Percentiles rank a stretch among this genome's conserved stretches.
These are phyloP conservation scores for Oegoconia quadripuncta DNA, from an alignment of 2,888 invertebrate species.

Conservation along the genomic window DNA sequence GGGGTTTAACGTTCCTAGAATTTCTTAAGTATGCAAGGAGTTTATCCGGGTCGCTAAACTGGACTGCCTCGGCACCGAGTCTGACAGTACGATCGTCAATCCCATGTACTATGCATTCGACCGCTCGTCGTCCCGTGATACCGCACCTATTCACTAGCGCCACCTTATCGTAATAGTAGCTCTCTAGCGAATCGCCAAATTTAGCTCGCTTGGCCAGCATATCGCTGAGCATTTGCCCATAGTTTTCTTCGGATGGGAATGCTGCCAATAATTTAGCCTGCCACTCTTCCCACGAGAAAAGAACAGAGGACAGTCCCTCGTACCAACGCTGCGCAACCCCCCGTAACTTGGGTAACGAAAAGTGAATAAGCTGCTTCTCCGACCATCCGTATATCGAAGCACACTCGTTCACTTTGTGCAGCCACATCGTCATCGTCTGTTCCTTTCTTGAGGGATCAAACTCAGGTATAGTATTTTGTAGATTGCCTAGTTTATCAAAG, in stretches of 20 bases:
- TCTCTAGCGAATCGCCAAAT: conserved; percentile 10
- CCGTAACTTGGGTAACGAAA: conserved; percentile 13
- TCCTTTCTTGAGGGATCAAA: no score
- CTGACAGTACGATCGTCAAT: conserved; percentile 17
- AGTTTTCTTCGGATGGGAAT: conserved; percentile 17
- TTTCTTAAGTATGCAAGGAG: conserved; percentile 15
- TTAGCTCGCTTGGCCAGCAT: conserved; percentile 9
- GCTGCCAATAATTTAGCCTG: conserved; percentile 13
- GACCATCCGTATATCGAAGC: conserved; percentile 15
- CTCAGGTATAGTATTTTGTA: no score
- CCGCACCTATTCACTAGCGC: conserved; percentile 14
- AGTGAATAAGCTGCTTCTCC: conserved; percentile 12
- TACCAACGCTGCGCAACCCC: conserved; percentile 16
- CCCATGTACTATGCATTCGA: conserved; percentile 16
- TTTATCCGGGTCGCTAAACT: conserved; percentile 17
- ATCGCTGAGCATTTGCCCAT: conserved; percentile 14
- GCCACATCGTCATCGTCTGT: no score
- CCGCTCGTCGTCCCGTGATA: conserved; percentile 15
- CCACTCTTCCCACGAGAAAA: conserved; percentile 16
- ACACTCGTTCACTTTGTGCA: no score
- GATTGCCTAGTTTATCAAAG: no score
- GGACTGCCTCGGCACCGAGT: conserved; percentile 17
- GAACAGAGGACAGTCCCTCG: no score
- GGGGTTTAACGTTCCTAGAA: conserved; percentile 6
- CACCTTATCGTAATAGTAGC: conserved; percentile 16